phyloP scores from a whole-genome alignment of 2,113 vertebrate genomes.

The Acrocephalus arundinaceus region DNA sequence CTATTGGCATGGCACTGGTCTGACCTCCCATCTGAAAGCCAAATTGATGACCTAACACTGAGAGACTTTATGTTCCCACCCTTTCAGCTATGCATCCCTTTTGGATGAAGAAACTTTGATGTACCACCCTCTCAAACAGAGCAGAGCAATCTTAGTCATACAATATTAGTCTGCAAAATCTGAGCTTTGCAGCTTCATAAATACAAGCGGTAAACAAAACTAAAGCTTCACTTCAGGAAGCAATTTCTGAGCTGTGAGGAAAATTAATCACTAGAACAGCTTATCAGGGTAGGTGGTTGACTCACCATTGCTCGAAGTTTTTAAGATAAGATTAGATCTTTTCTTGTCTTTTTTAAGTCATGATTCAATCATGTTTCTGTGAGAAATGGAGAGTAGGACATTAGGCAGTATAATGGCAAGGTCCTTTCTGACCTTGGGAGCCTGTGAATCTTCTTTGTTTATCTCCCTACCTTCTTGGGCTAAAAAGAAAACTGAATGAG shows the following conservation, averaged over 20 bases:
- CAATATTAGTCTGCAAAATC: constrained; percentile 2
- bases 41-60: neutral
- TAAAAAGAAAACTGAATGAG: neutral
- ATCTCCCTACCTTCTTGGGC: neutral
- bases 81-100: neutral
- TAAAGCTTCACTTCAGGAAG: constrained; percentile 56
- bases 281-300: constrained; percentile 66
- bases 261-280: constrained; percentile 61
- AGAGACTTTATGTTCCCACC: neutral
- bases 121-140: neutral
- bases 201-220: constrained; percentile 37
- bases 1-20: neutral
- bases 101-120: neutral
- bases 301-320: constrained; percentile 58
- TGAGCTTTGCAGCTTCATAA: neutral
- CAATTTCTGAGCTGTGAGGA: constrained; percentile 52
- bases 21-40: neutral
- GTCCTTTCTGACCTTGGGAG: constrained; percentile 18
- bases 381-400: constrained; percentile 6
- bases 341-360: neutral
- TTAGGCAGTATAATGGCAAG: neutral
- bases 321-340: constrained; percentile 52
- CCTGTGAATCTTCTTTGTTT: neutral
- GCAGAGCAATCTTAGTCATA: neutral
- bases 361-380: constrained; percentile 47